A percentile compares a stretch with the other conserved stretches of the same genome.
Evolutionary conservation across 2,888 invertebrate genomes (phyloP).

Genomic region (Malthinus seriepunctatus): DNA sequence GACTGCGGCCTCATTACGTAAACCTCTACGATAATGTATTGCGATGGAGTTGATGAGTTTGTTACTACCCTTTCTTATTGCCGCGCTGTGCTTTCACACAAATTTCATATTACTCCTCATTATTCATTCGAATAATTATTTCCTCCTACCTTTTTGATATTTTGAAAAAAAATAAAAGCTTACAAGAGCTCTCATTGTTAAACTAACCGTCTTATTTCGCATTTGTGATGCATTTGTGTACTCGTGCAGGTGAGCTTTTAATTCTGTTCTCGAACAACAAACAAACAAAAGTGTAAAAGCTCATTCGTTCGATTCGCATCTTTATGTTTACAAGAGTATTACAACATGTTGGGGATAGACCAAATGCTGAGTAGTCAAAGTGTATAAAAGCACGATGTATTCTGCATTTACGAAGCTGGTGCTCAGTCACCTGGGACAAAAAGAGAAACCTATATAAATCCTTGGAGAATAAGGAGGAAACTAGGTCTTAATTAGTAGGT

Average conservation of each 20-base stretch:
- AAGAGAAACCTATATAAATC: conserved; percentile 9
- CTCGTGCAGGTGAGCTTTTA: conserved; percentile 22
- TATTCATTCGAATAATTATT: conserved; percentile 16
- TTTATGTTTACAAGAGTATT: conserved; percentile 43
- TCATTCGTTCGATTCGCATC: conserved; percentile 36
- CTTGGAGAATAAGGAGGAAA: conserved; percentile 20
- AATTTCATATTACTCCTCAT: conserved; percentile 40
- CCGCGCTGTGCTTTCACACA: conserved; percentile 18
- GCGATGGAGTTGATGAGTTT: conserved; percentile 45
- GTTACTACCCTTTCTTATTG: conserved; percentile 34
- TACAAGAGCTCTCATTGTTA: conserved; percentile 16
- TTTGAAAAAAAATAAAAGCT: conserved; percentile 6
- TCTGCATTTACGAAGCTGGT: conserved; percentile 23
- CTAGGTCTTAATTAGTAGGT: conserved; percentile 44
- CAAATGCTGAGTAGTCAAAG: conserved; percentile 35
- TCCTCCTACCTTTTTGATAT: background rate
- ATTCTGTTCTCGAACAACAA: conserved; percentile 7
- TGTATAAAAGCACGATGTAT: conserved; percentile 33
- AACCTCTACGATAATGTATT: conserved; percentile 46
- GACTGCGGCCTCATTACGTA: conserved; percentile 42
- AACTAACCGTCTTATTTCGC: conserved; percentile 13
- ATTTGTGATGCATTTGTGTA: too few relatives aligned
- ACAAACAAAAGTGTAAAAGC: conserved; percentile 21
- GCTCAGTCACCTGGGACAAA: conserved; percentile 22
- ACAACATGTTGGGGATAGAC: conserved; percentile 36